A percentile compares a stretch with the other conserved stretches of the same genome.
These are phyloP conservation scores for Hypanus sabinus DNA, from an alignment of 2,113 vertebrate genomes.

Conservation along the genomic window DNA sequence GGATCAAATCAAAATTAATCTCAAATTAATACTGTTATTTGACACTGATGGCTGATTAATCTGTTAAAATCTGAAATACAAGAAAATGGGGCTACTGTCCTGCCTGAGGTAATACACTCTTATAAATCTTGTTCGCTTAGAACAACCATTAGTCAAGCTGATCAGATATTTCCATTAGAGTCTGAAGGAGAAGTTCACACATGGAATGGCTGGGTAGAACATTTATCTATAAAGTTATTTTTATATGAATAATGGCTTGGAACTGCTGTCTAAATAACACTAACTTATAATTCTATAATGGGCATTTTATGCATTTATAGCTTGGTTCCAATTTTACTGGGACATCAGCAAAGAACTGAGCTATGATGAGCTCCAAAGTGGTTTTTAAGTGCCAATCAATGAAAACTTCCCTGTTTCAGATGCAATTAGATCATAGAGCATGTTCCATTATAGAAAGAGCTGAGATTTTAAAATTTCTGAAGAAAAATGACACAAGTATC, in stretches of 20 bases:
- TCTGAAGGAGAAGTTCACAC: background rate
- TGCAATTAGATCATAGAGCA: background rate
- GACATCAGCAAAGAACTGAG: background rate
- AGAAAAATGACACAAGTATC: background rate
- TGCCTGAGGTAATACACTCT: background rate
- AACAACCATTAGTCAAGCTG: constrained; percentile 15
- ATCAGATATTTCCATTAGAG: constrained; percentile 21
- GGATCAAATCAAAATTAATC: constrained; percentile 27
- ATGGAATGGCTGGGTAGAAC: no score
- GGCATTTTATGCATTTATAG: background rate
- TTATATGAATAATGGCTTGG: background rate
- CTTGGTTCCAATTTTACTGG: background rate
- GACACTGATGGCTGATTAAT: constrained; percentile 1
- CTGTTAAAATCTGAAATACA: background rate
- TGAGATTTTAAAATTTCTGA: background rate
- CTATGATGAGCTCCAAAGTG: background rate
- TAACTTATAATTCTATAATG: background rate
- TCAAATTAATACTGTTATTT: background rate
- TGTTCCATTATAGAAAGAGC: background rate
- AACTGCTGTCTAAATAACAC: background rate
- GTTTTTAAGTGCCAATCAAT: constrained; percentile 6
- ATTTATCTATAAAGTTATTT: background rate
- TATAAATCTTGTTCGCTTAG: background rate
- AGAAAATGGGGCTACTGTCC: background rate
- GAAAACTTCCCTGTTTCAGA: background rate